phyloP scores from a whole-genome alignment of 2,797 vertebrate species.

The Gallirallus australis region DNA sequence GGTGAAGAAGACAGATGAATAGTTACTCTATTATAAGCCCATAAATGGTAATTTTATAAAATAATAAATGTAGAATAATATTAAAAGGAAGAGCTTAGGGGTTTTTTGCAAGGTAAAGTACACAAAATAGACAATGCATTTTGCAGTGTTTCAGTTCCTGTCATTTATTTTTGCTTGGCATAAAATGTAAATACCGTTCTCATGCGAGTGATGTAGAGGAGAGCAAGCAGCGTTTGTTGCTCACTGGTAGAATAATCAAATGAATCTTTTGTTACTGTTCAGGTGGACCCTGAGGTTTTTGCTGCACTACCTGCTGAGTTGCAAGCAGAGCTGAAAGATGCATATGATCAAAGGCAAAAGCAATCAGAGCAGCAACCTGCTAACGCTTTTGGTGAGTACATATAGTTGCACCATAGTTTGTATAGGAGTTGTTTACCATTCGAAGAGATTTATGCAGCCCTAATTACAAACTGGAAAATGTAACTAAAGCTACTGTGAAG shows the following conservation, averaged over 20 bases:
- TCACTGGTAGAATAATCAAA: not conserved
- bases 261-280: not conserved
- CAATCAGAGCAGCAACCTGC: slow-evolving; percentile 74
- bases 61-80: not conserved
- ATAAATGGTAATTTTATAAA: not conserved
- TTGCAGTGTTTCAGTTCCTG: not conserved
- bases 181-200: not conserved
- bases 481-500: not conserved
- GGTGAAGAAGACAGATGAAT: not conserved
- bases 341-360: slow-evolving; percentile 86
- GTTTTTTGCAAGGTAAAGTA: not conserved
- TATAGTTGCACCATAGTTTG: not conserved
- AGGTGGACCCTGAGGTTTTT: slow-evolving; percentile 97
- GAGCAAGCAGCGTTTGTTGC: not conserved
- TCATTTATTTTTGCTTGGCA: not conserved
- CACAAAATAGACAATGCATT: not conserved
- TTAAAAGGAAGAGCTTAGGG: not conserved
- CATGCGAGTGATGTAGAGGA: not conserved
- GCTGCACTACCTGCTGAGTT: slow-evolving; percentile 93
- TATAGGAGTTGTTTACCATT: not conserved
- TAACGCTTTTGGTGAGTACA: slow-evolving; percentile 74
- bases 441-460: not conserved
- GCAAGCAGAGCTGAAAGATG: slow-evolving; percentile 92
- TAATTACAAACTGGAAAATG: not conserved
- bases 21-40: not conserved